These are phyloP conservation scores for Drosophila pullipes DNA, from an alignment of 2,888 invertebrate genomes.

Conservation along the genomic window DNA sequence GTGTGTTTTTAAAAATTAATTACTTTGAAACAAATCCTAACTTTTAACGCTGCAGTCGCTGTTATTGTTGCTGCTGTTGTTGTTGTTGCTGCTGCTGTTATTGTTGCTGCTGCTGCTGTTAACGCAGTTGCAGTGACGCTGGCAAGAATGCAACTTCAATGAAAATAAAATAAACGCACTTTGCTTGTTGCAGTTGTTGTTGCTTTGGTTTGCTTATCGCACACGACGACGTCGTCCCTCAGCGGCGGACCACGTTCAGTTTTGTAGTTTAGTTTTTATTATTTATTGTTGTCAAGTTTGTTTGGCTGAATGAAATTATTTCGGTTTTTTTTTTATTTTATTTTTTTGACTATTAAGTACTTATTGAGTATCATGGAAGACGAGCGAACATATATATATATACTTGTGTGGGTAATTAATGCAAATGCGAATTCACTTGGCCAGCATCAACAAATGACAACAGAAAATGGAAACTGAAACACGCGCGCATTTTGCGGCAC, in stretches of 20 bases:
- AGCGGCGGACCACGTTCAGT: constrained; percentile 47
- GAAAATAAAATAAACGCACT: constrained; percentile 42
- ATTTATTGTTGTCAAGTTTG: constrained; percentile 19
- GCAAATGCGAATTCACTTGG: constrained; percentile 40
- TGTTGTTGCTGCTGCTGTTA: neutral
- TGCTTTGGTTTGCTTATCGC: constrained; percentile 64
- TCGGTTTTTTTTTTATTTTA: constrained; percentile 3
- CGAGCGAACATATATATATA: constrained; percentile 10
- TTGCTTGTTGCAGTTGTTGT: constrained; percentile 33
- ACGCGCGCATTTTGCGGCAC: constrained; percentile 62
- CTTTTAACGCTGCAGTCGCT: constrained; percentile 6
- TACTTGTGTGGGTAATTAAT: constrained; percentile 2
- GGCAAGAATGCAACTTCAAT: constrained; percentile 50
- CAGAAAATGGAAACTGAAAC: constrained; percentile 59
- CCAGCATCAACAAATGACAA: constrained; percentile 42
- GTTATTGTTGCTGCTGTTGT: constrained; percentile 1
- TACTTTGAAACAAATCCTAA: constrained; percentile 45
- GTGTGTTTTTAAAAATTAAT: constrained; percentile 30
- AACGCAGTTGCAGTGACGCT: constrained; percentile 43
- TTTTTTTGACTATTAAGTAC: constrained; percentile 12
- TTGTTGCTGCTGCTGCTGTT: constrained; percentile 4
- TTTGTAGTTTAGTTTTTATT: constrained; percentile 35
- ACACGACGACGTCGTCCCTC: constrained; percentile 49
- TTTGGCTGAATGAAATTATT: constrained; percentile 33
- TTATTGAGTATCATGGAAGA: constrained; percentile 24